Base-by-base conservation (phyloP, 2,797 vertebrate species). In the Pelochelys cantorii region DNA sequence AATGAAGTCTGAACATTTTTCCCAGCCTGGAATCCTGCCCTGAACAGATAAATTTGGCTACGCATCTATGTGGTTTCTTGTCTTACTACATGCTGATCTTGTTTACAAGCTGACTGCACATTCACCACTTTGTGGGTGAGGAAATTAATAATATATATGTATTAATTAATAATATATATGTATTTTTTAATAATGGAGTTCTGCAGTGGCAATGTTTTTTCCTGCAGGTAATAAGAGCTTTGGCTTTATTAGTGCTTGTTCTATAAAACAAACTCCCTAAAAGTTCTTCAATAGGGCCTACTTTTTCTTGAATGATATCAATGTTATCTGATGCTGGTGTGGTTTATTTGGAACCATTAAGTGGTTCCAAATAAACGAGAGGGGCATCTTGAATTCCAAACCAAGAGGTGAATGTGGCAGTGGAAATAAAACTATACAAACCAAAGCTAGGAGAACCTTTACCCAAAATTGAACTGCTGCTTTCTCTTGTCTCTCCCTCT, bases 401-500 rank as follows among this genome's bases (percentile, higher is more conserved):
- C 5, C 18, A 88, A n/a, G 34, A 14, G 42, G 77, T 85, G 75
- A 60, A 85, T 89, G 48, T 98, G 98, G 86, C 96, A 97, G 23
- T 68, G 55, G 52, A 97, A 98, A 27, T 98, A 97, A 97, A 54
- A 80, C 96, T 96, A 84, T 6, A 62, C 27, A 62, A 29, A 29
- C 59, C 27, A 62, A 62, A 62, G 27, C 27, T 62, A 62, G 59
- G 59, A 62, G 27, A 27, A 17, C 42, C 22, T 48, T 48, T 12
- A 25, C 42, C 23, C 74, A 52, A 14, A 11, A 52, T 2, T 52
- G 37, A 14, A 15, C 15, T 23, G 42, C 71, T 75, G 23, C 23
- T 77, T 52, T 7, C 42, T 27, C 42, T 13, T 37, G 23, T 6
- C 11, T 71, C 42, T 34, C 37, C 3, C 20, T 34, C 4, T 71